A percentile compares a stretch with the other conserved stretches of the same genome.
Evolutionary conservation across 2,113 vertebrate genomes (phyloP).

Genomic region (Pardalotus punctatus): DNA sequence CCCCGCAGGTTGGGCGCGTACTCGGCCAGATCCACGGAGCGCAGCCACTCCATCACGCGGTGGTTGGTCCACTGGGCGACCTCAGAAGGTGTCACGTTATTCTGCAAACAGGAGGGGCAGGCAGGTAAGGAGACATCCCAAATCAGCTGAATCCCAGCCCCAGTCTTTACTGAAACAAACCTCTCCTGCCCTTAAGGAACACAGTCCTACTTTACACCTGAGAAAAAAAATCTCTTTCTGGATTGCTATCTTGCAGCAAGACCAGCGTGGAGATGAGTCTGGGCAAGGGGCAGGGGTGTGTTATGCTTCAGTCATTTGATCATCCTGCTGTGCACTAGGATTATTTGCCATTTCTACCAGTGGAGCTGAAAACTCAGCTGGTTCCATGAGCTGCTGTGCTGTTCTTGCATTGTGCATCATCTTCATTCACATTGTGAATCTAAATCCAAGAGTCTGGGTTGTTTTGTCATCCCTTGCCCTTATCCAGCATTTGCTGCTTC

Average conservation of each 20-base stretch:
- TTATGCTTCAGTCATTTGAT: background rate
- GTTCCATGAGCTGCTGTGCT: background rate
- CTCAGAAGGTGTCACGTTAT: conserved; percentile 84
- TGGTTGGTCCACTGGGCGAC: conserved; percentile 98
- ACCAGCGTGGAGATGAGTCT: fast-evolving
- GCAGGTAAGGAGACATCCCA: background rate
- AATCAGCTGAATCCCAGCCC: background rate
- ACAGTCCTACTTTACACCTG: background rate
- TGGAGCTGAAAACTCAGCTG: background rate
- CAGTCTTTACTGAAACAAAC: background rate
- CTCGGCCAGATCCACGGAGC: conserved; percentile 92
- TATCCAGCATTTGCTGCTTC: background rate
- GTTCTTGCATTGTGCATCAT: too few species aligned
- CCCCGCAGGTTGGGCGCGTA: conserved; percentile 96
- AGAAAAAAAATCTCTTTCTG: background rate
- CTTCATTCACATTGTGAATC: background rate
- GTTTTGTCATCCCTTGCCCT: background rate
- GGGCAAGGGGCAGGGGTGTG: background rate
- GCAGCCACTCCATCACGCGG: conserved; percentile 97
- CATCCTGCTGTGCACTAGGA: background rate
- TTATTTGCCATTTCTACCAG: background rate
- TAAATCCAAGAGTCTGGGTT: background rate
- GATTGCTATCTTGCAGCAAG: background rate
- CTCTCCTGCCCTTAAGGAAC: background rate
- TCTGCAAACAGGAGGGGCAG: conserved; percentile 68